Percentiles rank a stretch among this genome's conserved stretches.
These are phyloP conservation scores for Drosophila histrio DNA, from an alignment of 2,888 invertebrate species.

Conservation along the genomic window DNA sequence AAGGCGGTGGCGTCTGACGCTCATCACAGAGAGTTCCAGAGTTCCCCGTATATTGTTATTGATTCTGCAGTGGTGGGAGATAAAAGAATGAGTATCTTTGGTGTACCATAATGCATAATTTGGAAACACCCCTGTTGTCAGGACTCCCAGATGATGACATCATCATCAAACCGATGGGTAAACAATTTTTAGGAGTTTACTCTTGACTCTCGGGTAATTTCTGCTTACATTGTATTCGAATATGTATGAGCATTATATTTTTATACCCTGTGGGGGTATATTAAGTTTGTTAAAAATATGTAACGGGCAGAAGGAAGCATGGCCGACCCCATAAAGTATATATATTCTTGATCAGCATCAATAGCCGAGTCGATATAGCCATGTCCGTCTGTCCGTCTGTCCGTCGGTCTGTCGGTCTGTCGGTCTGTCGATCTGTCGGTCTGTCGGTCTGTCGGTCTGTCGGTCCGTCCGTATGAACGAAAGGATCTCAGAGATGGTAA, in stretches of 20 bases:
- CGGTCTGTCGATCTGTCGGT: too few species aligned
- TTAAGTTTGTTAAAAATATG: too few species aligned
- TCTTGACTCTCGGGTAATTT: conserved; percentile 26
- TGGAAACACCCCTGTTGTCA: conserved; percentile 45
- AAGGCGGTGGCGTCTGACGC: conserved; percentile 48
- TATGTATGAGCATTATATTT: conserved; percentile 56
- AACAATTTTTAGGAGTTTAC: conserved; percentile 50
- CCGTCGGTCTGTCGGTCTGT: too few species aligned
- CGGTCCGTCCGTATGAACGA: too few species aligned
- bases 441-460: too few species aligned
- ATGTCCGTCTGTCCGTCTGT: too few species aligned
- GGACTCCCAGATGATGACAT: conserved; percentile 56
- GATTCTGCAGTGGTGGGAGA: conserved; percentile 47
- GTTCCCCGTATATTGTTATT: conserved; percentile 67
- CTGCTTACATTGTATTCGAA: conserved; percentile 18
- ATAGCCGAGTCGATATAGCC: too few species aligned
- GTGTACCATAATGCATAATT: conserved; percentile 66
- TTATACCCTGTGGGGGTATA: too few species aligned
- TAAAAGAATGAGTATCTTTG: conserved; percentile 20
- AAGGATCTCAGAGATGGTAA: too few species aligned
- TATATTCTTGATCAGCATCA: too few species aligned
- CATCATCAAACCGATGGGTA: conserved; percentile 51
- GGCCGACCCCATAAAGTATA: too few species aligned
- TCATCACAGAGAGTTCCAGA: conserved; percentile 42
- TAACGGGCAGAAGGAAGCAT: too few species aligned